Base-by-base conservation (phyloP, 2,113 vertebrate genomes). In the Polyodon spathula region DNA sequence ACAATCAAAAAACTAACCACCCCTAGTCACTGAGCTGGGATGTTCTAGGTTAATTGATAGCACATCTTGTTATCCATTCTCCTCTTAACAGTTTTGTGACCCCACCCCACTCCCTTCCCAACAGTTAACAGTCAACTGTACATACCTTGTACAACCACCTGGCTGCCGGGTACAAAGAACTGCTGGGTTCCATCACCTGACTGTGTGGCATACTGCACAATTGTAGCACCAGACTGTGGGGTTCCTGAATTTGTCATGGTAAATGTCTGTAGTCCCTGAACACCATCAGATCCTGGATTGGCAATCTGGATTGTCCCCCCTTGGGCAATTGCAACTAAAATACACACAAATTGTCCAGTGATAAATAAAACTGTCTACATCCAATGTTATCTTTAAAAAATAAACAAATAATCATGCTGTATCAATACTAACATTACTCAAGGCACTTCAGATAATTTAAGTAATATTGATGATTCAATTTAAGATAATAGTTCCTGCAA, bases 81-180 rank as follows among this genome's bases (percentile, higher is more conserved):
- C 27, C 27, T 27, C 27, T 27, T 27, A 27, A 1, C 27, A 27
- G 27, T 27, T 27, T 27, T 27, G 27, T 27, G 27, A 27, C 27
- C 27, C 3, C 27, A 27, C 27, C 27, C 27, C 27, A 27, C 3
- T 27, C 27, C 27, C 27, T 27, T 27, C 27, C 27, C 27, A 27
- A 27, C 27, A 27, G 27, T 27, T 27, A 27, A 27, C 3, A 27
- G 37, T 46, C 38, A 40, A 75, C 58, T 73, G 74, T 70, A 65
- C 54, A 67, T 89, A 96, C 94, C 93, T 92, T 93, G 93, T 64
- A 97, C 84, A 69, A 97, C 82, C 70, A 97, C 84, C 78, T 92
- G 92, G 70, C 88, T 90, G 68, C 89, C 88, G 53, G 91, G 90
- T 67, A 96, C 76, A 84, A 88, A 91, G 78, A 92, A 88, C 68